Conservation (phyloP, 2,888 invertebrate species). For the Sceliomorpha sp. region DNA sequence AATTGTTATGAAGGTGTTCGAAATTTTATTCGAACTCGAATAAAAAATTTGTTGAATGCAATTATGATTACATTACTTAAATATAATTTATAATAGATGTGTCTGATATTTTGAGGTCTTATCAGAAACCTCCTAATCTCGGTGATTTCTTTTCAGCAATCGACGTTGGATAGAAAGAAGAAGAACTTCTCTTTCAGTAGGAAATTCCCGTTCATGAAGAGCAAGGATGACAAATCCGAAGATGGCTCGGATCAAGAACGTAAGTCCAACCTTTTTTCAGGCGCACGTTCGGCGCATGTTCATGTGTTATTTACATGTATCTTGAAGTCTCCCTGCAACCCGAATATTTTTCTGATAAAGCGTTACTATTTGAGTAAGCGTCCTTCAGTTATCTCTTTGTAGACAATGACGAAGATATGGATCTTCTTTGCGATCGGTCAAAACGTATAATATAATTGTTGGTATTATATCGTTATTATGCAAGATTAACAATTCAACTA, state of each 20-base stretch:
- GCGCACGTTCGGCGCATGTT: constrained; percentile 75
- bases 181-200: constrained; percentile 99
- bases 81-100: no score
- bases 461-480: no score
- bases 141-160: constrained; percentile 91
- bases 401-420: constrained; percentile 43
- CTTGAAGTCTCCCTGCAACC: constrained; percentile 51
- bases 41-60: no score
- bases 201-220: constrained; percentile 99
- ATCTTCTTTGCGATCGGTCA: constrained; percentile 18
- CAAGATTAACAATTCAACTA: no score
- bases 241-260: constrained; percentile 99
- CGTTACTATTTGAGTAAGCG: constrained; percentile 35
- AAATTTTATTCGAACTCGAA: no score
- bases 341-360: constrained; percentile 47
- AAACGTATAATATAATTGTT: constrained; percentile 8
- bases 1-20: no score
- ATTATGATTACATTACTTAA: no score
- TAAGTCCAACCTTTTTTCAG: constrained; percentile 84
- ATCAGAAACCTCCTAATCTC: no score
- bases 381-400: constrained; percentile 37
- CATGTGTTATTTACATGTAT: constrained; percentile 59
- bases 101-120: no score
- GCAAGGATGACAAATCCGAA: constrained; percentile 98
- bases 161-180: constrained; percentile 97